Evolutionary conservation across 2,888 invertebrate genomes (phyloP), one percentile per base, ranked within the genome.

Genomic region (Acanthosoma haemorrhoidale): DNA sequence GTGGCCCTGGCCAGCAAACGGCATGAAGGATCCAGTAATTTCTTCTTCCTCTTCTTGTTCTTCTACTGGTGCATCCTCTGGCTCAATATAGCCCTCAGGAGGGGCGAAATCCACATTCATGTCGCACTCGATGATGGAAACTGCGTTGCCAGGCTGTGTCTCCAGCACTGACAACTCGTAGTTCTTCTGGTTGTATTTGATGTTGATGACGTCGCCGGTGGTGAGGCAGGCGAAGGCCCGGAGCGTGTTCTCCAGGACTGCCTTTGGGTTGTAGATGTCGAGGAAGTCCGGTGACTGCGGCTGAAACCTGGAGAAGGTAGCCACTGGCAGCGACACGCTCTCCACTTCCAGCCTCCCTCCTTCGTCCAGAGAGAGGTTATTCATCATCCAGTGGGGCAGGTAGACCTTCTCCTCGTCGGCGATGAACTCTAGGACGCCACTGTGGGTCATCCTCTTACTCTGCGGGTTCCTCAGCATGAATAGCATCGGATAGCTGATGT

Each of bases 91-190:
- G 0, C 96, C 97, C 4, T 96, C 90, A 0, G 98, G 97, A 0
- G 97, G 89, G 2, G 96, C 97, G 82, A 99, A 99, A 78, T 99
- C 98, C 16, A 96, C 96, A 82, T 99, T 98, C 96, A 99, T 97
- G 81, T 99, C 99, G 83, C 99, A 99, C 81, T 99, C 99, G 76
- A 99, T 98, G 74, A 99, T 99, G 77, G 90, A 93, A 21, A 99
- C 97, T 9, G 99, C 98, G 77, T 90, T 87, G 6, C 92, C 93
- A 0, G 99, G 99, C 78, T 91, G 90, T 0, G 97, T 95, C 81
- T 99, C 98, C 76, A 97, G 81, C 9, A 99, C 98, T 77, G 93
- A 91, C 75, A 68, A 82, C 80, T 99, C 97, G 79, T 97, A 98
- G 18, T 91, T 89, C 80, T 94, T 92, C 69, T 96, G 92, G 82